These are phyloP conservation scores for Paradisaea rubra DNA, from an alignment of 2,113 vertebrate species.

Conservation along the genomic window DNA sequence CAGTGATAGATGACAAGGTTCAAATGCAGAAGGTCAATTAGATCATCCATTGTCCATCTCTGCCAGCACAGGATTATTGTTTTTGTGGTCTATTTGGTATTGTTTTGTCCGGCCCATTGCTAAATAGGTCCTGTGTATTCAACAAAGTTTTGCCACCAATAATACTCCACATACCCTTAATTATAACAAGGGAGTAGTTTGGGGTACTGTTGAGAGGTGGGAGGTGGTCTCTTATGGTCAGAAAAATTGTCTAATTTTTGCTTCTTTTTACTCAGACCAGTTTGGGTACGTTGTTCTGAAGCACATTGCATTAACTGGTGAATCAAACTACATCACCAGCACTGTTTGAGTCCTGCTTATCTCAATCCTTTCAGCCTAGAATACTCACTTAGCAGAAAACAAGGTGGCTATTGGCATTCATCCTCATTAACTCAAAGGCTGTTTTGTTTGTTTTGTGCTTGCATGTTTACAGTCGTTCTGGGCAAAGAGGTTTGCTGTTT, in stretches of 20 bases:
- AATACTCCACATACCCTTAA: not conserved
- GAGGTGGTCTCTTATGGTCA: not conserved
- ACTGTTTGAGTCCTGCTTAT: not conserved
- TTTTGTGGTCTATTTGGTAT: slow-evolving; percentile 17
- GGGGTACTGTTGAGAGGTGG: not conserved
- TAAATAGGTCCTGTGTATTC: not conserved
- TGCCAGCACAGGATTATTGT: slow-evolving; percentile 13
- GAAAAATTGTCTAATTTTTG: not conserved
- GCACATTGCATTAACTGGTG: not conserved
- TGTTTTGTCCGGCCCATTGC: not conserved
- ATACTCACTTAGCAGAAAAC: not conserved
- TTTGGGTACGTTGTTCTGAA: not conserved
- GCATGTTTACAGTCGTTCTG: not conserved
- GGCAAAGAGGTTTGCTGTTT: not conserved
- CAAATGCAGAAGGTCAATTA: slow-evolving; percentile 2
- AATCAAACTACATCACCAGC: not conserved
- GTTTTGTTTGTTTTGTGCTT: not conserved
- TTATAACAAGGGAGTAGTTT: not conserved
- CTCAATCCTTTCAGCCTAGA: not conserved
- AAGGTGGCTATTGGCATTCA: not conserved
- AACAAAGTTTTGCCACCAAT: not conserved
- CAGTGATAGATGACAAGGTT: slow-evolving; percentile 22
- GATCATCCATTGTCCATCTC: not conserved
- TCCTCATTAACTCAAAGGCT: not conserved
- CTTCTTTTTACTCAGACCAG: not conserved